phyloP scores from a whole-genome alignment of 2,888 invertebrate species.

The Spilarctia lutea region DNA sequence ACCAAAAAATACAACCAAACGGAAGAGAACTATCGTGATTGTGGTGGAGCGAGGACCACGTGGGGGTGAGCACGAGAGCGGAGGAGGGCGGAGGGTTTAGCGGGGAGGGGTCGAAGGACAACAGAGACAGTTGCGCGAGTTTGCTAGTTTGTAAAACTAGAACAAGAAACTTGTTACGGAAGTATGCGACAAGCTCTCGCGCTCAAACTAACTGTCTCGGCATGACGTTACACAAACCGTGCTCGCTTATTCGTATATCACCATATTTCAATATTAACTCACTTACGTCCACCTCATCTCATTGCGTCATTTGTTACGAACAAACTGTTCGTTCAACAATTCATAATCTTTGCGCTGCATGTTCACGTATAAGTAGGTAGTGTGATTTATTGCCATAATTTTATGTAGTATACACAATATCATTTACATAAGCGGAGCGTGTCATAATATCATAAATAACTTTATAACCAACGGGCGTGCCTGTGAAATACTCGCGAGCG shows the following conservation, averaged over 20 bases:
- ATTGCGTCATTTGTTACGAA: neutral
- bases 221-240: neutral
- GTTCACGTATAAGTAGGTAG: neutral
- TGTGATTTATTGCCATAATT: neutral
- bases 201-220: slow-evolving; percentile 2
- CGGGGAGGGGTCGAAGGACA: neutral
- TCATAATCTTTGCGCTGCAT: neutral
- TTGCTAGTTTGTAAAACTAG: slow-evolving; percentile 7
- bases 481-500: neutral
- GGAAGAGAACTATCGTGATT: slow-evolving; percentile 36
- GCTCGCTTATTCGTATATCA: neutral
- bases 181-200: neutral
- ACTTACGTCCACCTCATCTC: neutral
- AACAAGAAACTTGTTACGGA: slow-evolving; percentile 14
- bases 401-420: neutral
- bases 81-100: too few species aligned
- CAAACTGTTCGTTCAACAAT: neutral
- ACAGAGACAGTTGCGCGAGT: slow-evolving; percentile 10
- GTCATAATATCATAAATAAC: neutral
- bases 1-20: slow-evolving; percentile 32
- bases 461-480: neutral
- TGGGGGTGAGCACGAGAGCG: neutral
- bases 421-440: neutral
- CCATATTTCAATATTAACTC: neutral
- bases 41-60: slow-evolving; percentile 4